phyloP scores from a whole-genome alignment of 1,140 invertebrate species.

The Brevipalpus yothersi region DNA sequence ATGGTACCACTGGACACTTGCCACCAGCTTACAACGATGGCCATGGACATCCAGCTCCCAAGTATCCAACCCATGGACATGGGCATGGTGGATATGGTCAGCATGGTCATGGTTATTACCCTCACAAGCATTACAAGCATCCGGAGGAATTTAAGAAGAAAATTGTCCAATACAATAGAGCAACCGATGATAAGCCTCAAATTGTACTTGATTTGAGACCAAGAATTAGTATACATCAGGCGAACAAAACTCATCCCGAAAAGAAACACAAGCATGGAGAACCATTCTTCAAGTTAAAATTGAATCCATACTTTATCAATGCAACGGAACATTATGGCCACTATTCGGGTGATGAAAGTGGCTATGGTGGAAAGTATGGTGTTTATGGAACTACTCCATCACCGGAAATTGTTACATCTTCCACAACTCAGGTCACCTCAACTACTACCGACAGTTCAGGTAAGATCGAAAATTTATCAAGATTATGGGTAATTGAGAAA shows the following conservation, averaged over 20 bases:
- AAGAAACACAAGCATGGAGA: neutral
- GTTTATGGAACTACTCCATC: neutral
- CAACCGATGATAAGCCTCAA: neutral
- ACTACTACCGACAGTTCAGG: neutral
- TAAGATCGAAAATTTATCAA: too few relatives aligned
- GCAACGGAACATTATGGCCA: neutral
- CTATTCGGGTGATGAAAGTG: neutral
- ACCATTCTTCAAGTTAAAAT: neutral
- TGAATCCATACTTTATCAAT: neutral
- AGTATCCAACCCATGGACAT: neutral
- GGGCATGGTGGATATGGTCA: neutral
- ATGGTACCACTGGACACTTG: too few relatives aligned
- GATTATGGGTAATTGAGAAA: too few relatives aligned
- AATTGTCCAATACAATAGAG: neutral
- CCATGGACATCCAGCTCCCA: neutral
- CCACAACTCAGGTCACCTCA: neutral
- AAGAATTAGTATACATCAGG: neutral
- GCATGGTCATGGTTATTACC: neutral
- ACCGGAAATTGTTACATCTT: too few relatives aligned
- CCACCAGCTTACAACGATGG: neutral
- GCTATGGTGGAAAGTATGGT: neutral
- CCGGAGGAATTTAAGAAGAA: neutral
- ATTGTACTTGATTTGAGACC: neutral
- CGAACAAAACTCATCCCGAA: slow-evolving; percentile 1
- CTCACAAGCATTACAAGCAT: neutral